Conservation (phyloP, 2,797 vertebrate species). For the Crocodylus rhombifer region DNA sequence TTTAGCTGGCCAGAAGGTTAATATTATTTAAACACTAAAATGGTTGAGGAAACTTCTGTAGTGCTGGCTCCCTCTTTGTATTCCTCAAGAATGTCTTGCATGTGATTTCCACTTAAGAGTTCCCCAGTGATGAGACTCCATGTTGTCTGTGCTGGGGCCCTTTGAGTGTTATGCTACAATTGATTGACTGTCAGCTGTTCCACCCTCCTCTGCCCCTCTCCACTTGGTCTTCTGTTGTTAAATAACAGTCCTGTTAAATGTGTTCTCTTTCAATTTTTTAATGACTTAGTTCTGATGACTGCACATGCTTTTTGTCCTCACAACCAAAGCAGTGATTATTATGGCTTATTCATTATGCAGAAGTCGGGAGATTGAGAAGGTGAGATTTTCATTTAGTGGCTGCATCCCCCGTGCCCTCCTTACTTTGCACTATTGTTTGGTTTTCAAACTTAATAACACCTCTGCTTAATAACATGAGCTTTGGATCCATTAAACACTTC, state of each 20-base stretch:
- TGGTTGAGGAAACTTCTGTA: neutral
- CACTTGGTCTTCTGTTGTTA: too few relatives aligned
- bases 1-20: too few relatives aligned
- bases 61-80: neutral
- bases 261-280: too few relatives aligned
- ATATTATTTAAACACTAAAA: too few relatives aligned
- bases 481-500: neutral
- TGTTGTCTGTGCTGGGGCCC: neutral
- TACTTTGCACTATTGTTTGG: accelerated
- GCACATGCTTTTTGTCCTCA: too few relatives aligned
- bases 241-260: too few relatives aligned
- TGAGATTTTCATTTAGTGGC: accelerated
- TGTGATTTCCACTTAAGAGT: neutral
- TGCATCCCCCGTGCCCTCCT: neutral
- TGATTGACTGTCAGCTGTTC: neutral
- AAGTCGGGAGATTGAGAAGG: too few relatives aligned
- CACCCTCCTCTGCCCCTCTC: neutral
- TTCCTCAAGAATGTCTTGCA: neutral
- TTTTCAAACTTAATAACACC: neutral
- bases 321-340: too few relatives aligned
- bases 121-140: neutral
- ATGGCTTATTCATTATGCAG: too few relatives aligned
- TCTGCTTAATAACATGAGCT: neutral
- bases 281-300: too few relatives aligned
- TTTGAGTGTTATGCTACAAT: neutral